Evolutionary conservation across 2,888 invertebrate genomes (phyloP).

Genomic region (Lasioglossum marginatum): DNA sequence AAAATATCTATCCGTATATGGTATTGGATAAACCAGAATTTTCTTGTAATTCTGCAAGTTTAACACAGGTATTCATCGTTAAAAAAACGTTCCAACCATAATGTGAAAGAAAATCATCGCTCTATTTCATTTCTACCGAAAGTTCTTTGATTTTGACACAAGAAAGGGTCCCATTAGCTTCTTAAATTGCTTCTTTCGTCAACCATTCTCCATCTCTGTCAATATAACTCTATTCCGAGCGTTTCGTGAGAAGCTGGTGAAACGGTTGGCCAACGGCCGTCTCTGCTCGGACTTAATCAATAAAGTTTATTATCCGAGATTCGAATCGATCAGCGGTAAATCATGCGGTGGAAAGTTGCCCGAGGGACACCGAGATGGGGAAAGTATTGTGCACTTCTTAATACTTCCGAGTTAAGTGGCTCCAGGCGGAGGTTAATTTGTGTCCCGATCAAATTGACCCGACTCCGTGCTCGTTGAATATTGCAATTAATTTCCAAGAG

Average conservation of each 20-base stretch:
- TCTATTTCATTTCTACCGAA: too few relatives aligned
- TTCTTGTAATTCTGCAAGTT: too few relatives aligned
- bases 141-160: too few relatives aligned
- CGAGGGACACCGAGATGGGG: not conserved
- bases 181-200: not conserved
- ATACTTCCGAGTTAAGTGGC: not conserved
- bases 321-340: not conserved
- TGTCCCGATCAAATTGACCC: slow-evolving; percentile 21
- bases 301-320: not conserved
- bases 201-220: not conserved
- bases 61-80: too few relatives aligned
- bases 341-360: not conserved
- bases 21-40: too few relatives aligned
- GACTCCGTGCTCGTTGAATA: slow-evolving; percentile 8
- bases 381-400: not conserved
- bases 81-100: too few relatives aligned
- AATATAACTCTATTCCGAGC: not conserved
- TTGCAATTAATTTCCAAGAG: slow-evolving; percentile 50
- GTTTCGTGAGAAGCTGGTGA: not conserved
- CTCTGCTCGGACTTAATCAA: not conserved
- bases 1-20: too few relatives aligned
- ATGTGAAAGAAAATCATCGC: too few relatives aligned
- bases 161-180: not conserved
- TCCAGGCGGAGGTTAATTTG: slow-evolving; percentile 14
- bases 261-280: not conserved